Evolutionary conservation across 2,888 invertebrate genomes (phyloP).

Genomic region (Morpho helenor): DNA sequence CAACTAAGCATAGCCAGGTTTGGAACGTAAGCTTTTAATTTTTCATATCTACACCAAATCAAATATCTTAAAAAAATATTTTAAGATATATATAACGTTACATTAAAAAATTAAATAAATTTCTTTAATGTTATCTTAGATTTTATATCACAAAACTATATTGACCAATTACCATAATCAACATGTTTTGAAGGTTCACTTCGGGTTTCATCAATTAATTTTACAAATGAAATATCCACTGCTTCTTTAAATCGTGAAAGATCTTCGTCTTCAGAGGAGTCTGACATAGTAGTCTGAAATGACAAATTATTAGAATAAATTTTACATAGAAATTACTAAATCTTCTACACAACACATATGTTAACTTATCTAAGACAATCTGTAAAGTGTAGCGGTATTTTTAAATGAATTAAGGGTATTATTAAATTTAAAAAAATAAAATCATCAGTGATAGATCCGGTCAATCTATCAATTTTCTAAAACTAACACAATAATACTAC

Average conservation of each 20-base stretch:
- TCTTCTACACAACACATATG: too few relatives aligned
- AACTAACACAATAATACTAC: too few relatives aligned
- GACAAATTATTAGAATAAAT: neutral
- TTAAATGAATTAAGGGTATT: too few relatives aligned
- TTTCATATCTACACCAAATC: neutral
- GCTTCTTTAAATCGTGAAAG: slow-evolving; percentile 68
- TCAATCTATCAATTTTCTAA: too few relatives aligned
- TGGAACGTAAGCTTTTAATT: too few relatives aligned
- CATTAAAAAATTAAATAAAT: too few relatives aligned
- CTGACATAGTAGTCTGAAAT: slow-evolving; percentile 26
- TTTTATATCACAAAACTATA: neutral
- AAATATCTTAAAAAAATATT: slow-evolving; percentile 13
- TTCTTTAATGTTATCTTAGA: neutral
- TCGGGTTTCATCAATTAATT: slow-evolving; percentile 50
- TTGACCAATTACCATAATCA: neutral
- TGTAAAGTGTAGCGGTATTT: too few relatives aligned
- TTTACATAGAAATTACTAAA: too few relatives aligned
- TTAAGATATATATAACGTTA: neutral
- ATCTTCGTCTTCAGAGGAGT: slow-evolving; percentile 71
- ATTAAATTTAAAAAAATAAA: too few relatives aligned
- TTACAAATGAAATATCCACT: slow-evolving; percentile 67
- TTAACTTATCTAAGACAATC: too few relatives aligned
- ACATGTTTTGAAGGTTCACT: slow-evolving; percentile 25
- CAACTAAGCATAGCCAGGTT: too few relatives aligned
- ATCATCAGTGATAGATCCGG: too few relatives aligned